phyloP scores from a whole-genome alignment of 2,888 invertebrate species.

The Synergus umbraculus region DNA sequence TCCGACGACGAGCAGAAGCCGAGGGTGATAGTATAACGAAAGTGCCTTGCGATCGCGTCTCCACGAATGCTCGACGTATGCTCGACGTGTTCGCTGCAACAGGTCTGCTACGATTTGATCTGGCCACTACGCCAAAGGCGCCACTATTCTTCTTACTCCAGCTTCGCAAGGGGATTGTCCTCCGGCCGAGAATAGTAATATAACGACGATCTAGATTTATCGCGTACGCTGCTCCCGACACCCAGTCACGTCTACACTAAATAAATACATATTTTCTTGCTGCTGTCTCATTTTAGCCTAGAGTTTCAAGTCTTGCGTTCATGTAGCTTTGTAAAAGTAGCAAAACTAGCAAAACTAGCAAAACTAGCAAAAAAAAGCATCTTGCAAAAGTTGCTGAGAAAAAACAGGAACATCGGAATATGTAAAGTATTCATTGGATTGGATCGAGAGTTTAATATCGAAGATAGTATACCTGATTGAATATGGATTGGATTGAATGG shows the following conservation, averaged over 20 bases:
- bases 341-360: neutral
- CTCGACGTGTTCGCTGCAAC: conserved; percentile 62
- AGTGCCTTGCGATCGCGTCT: neutral
- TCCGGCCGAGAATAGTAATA: conserved; percentile 15
- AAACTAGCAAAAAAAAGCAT: neutral
- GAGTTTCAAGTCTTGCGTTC: neutral
- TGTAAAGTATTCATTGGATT: conserved; percentile 1
- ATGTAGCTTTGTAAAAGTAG: neutral
- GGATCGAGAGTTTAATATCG: neutral
- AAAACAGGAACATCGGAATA: neutral
- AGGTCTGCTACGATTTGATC: conserved; percentile 64
- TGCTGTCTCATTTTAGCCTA: neutral
- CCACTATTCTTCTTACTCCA: conserved; percentile 32
- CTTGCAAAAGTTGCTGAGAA: neutral
- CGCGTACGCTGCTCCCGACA: neutral
- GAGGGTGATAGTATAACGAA: conserved; percentile 1
- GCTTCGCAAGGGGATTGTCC: conserved; percentile 20
- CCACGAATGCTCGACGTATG: conserved; percentile 45
- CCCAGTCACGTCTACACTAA: neutral
- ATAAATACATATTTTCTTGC: neutral
- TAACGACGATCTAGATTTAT: conserved; percentile 34
- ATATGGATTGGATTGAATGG: conserved; percentile 4
- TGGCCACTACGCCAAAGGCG: conserved; percentile 58
- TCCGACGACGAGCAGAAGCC: neutral
- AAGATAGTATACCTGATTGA: conserved; percentile 5